Conservation (phyloP, 2,888 invertebrate species). For the Napeogenes sylphis region DNA sequence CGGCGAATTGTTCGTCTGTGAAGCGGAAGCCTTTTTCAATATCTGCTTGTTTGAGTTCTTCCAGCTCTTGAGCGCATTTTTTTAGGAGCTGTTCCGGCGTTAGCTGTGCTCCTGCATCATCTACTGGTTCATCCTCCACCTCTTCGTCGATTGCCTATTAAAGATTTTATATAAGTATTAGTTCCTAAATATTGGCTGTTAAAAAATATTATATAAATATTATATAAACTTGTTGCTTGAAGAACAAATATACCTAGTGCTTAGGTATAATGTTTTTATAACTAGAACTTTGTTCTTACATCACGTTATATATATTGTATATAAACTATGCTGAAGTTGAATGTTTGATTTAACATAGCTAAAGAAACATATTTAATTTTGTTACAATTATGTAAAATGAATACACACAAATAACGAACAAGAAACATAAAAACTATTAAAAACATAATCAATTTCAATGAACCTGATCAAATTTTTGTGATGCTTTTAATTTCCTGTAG, state of each 20-base stretch:
- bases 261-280: too few relatives aligned
- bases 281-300: too few relatives aligned
- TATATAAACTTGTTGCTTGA: too few relatives aligned
- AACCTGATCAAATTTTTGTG: slow-evolving; percentile 60
- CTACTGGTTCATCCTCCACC: slow-evolving; percentile 53
- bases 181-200: not conserved
- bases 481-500: slow-evolving; percentile 63
- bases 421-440: not conserved
- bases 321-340: too few relatives aligned
- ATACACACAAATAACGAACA: too few relatives aligned
- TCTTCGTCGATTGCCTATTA: slow-evolving; percentile 65
- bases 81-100: slow-evolving; percentile 61
- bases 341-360: too few relatives aligned
- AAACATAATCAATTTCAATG: not conserved
- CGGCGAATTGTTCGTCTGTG: slow-evolving; percentile 77
- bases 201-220: too few relatives aligned
- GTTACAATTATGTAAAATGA: too few relatives aligned
- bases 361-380: too few relatives aligned
- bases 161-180: slow-evolving; percentile 49
- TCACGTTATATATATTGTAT: too few relatives aligned
- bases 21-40: slow-evolving; percentile 78
- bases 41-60: slow-evolving; percentile 57
- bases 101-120: slow-evolving; percentile 56
- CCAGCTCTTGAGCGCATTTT: slow-evolving; percentile 57
- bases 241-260: too few relatives aligned